Evolutionary conservation across 2,113 vertebrate species (phyloP).

Genomic region (Ranitomeya variabilis): DNA sequence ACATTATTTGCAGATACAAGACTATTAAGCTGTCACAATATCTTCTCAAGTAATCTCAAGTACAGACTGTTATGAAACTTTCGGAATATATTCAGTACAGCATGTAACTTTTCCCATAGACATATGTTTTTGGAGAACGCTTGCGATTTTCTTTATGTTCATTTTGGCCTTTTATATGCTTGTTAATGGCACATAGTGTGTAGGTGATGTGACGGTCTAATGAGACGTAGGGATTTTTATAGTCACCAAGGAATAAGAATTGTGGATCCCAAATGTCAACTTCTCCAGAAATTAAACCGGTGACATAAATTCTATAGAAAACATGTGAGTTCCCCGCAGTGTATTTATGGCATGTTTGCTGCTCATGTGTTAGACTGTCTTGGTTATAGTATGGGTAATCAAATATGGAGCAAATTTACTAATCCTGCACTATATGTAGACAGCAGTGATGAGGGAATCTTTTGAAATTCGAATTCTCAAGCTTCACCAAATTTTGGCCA

Average conservation of each 20-base stretch:
- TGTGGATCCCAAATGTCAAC: slow-evolving; percentile 18
- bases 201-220: slow-evolving; percentile 26
- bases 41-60: slow-evolving; percentile 9
- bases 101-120: not conserved
- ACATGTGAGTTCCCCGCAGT: not conserved
- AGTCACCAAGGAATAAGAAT: not conserved
- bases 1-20: not conserved
- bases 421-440: not conserved
- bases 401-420: not conserved
- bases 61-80: not conserved
- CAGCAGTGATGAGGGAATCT: too few relatives aligned
- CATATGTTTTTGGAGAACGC: not conserved
- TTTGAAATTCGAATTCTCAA: too few relatives aligned
- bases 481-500: too few relatives aligned
- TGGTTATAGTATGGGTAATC: not conserved
- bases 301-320: not conserved
- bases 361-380: not conserved
- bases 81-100: not conserved
- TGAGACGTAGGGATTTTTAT: slow-evolving; percentile 13
- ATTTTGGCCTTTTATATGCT: not conserved
- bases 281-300: not conserved
- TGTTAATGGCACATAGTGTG: slow-evolving; percentile 9
- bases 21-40: slow-evolving; percentile 22
- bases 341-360: not conserved
- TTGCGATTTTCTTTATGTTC: not conserved